These are phyloP conservation scores for Drosophila kurseongensis DNA, from an alignment of 1,140 invertebrate genomes.

Conservation along the genomic window DNA sequence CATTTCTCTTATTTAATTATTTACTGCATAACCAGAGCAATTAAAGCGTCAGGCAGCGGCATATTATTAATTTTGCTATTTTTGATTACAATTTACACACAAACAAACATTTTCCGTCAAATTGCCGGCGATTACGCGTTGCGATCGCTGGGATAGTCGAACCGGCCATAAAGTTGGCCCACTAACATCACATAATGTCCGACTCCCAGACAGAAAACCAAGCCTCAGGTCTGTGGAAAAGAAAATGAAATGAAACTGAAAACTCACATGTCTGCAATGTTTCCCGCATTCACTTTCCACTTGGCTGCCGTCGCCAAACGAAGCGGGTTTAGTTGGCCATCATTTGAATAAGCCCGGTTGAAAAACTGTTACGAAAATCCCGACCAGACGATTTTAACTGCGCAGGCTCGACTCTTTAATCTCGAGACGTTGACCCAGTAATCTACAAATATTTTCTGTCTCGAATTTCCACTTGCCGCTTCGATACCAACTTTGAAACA, in stretches of 20 bases:
- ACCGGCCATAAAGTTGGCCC: conserved; percentile 68
- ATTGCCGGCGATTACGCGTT: conserved; percentile 74
- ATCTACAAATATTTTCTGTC: conserved; percentile 44
- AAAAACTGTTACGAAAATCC: conserved; percentile 61
- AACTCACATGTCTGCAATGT: conserved; percentile 73
- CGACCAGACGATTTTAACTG: conserved; percentile 22
- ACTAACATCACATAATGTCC: conserved; percentile 76
- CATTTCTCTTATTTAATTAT: conserved; percentile 56
- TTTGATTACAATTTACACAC: conserved; percentile 71
- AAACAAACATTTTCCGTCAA: conserved; percentile 73
- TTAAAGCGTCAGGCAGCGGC: conserved; percentile 52
- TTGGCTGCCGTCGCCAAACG: conserved; percentile 51
- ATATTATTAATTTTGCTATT: conserved; percentile 62
- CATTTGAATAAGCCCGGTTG: conserved; percentile 73
- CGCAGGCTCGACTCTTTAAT: conserved; percentile 16
- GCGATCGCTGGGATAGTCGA: conserved; percentile 54
- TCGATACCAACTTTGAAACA: conserved; percentile 16
- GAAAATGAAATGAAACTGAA: conserved; percentile 61
- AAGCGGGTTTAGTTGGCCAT: conserved; percentile 60
- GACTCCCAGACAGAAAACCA: conserved; percentile 27
- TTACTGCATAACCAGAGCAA: conserved; percentile 61
- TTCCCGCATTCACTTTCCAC: conserved; percentile 83
- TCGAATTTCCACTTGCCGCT: conserved; percentile 28
- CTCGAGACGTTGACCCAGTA: conserved; percentile 55
- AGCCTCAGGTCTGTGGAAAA: conserved; percentile 13